phyloP scores from a whole-genome alignment of 2,113 vertebrate genomes.

The Eonycteris spelaea region DNA sequence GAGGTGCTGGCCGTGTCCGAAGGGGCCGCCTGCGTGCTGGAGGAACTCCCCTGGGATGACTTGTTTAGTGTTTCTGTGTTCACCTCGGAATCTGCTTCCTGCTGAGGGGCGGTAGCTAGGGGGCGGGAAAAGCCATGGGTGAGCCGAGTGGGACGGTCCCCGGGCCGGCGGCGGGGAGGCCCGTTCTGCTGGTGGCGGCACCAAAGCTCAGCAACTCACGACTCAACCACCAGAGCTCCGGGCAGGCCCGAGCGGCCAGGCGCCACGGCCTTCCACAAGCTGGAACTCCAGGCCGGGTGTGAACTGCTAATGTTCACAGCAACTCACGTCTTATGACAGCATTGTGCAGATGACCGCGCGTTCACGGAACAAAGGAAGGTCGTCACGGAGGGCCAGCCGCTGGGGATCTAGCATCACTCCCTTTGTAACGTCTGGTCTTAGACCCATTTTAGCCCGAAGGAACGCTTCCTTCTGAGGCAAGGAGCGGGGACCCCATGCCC shows the following conservation, averaged over 20 bases:
- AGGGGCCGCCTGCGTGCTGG: slow-evolving; percentile 84
- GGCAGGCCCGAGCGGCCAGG: rapidly evolving
- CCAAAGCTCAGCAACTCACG: rapidly evolving
- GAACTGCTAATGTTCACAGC: neutral
- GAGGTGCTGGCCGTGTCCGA: slow-evolving; percentile 83
- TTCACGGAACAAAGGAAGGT: neutral
- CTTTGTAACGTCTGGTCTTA: neutral
- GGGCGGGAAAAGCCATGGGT: neutral
- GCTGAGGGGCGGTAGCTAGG: slow-evolving; percentile 93
- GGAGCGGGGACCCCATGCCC: rapidly evolving
- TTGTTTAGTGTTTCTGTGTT: slow-evolving; percentile 88
- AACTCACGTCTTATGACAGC: neutral
- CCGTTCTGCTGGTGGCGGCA: rapidly evolving
- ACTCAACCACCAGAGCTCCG: too few species aligned
- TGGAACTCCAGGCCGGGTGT: neutral
- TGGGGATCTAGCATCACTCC: rapidly evolving
- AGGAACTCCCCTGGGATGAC: slow-evolving; percentile 83
- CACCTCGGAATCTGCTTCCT: slow-evolving; percentile 91
- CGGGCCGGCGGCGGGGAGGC: rapidly evolving
- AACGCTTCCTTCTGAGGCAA: neutral
- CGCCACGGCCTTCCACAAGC: neutral
- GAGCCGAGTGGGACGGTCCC: rapidly evolving
- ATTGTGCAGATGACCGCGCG: neutral
- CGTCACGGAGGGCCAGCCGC: neutral
- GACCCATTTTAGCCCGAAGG: rapidly evolving